These are phyloP conservation scores for Athalia cordata DNA, from an alignment of 2,888 invertebrate genomes.

Conservation along the genomic window DNA sequence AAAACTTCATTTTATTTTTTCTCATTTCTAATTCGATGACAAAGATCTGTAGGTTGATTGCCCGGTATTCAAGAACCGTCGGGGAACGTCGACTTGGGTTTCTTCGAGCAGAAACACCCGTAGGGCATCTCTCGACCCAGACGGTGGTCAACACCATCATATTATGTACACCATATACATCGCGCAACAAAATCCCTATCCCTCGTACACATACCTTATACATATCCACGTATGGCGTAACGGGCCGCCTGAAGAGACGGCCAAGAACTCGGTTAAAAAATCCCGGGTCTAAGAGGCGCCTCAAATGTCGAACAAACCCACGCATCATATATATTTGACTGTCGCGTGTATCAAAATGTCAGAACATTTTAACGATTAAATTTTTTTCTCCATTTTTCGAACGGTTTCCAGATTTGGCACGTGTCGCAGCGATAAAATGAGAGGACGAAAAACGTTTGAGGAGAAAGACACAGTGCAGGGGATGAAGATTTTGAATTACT, in stretches of 20 bases:
- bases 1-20: too few species aligned
- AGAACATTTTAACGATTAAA: too few species aligned
- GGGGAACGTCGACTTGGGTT: conserved; percentile 25
- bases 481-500: too few species aligned
- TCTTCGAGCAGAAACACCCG: conserved; percentile 20
- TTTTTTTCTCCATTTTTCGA: too few species aligned
- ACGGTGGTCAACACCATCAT: conserved; percentile 35
- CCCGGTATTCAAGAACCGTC: neutral
- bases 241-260: neutral
- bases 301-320: too few species aligned
- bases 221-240: conserved; percentile 31
- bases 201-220: neutral
- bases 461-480: neutral
- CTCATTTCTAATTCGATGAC: neutral
- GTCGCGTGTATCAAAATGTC: too few species aligned
- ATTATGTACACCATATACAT: neutral
- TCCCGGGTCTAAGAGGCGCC: too few species aligned
- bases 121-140: conserved; percentile 30
- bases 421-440: too few species aligned
- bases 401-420: too few species aligned
- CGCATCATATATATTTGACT: too few species aligned
- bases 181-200: conserved; percentile 34
- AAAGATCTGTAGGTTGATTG: neutral
- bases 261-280: too few species aligned
- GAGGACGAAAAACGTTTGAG: neutral